Conservation (phyloP, 2,113 vertebrate species). For the Capra hircus region DNA sequence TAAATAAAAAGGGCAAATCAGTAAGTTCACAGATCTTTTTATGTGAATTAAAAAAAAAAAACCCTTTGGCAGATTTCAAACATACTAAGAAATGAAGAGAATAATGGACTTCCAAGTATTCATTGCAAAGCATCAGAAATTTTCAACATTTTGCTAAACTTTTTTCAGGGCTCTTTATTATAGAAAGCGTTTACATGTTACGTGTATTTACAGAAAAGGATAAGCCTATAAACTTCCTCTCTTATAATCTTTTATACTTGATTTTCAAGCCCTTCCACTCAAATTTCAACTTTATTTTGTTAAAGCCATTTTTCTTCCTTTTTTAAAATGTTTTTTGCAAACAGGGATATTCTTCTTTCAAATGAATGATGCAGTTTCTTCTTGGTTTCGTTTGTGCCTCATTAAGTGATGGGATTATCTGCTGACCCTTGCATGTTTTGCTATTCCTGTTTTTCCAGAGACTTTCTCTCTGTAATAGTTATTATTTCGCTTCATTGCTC, state of each 20-base stretch:
- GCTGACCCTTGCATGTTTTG: neutral
- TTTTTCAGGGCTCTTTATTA: neutral
- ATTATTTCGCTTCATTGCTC: neutral
- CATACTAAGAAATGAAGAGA: conserved; percentile 23
- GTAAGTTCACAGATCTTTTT: neutral
- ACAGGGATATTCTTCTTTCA: neutral
- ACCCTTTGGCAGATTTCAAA: conserved; percentile 18
- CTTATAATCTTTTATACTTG: conserved; percentile 15
- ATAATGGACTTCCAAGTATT: neutral
- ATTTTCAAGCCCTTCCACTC: neutral
- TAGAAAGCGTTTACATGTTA: neutral
- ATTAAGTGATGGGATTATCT: neutral
- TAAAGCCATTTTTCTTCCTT: neutral
- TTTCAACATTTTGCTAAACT: neutral
- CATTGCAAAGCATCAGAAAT: neutral
- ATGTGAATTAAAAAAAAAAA: neutral
- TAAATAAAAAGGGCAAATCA: neutral
- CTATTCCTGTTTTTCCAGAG: neutral
- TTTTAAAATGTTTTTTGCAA: neutral
- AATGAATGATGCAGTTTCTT: neutral
- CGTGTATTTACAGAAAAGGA: neutral
- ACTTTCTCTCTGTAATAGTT: neutral
- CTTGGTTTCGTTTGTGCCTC: neutral
- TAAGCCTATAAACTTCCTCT: neutral
- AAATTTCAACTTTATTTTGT: conserved; percentile 5